phyloP scores from a whole-genome alignment of 2,888 invertebrate species.

The Drosophila multiciliata region DNA sequence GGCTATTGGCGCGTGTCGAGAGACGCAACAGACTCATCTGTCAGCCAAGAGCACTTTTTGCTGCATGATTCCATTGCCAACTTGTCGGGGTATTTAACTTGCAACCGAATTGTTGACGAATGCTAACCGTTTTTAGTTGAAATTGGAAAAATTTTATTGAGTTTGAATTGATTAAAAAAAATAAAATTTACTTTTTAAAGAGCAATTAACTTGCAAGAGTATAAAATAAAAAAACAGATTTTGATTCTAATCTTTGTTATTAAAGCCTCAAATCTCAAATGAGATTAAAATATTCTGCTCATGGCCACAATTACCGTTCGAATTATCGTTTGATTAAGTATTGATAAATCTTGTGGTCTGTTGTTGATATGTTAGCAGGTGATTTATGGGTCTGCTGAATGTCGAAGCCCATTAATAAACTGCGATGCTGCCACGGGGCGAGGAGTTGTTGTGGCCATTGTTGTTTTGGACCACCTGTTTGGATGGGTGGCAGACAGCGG shows the following conservation, averaged over 20 bases:
- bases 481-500: conserved; percentile 3
- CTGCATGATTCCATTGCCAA: conserved; percentile 35
- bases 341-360: conserved; percentile 28
- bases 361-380: conserved; percentile 42
- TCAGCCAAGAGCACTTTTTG: conserved; percentile 25
- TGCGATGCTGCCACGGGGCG: conserved; percentile 27
- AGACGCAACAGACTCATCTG: conserved; percentile 49
- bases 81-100: conserved; percentile 31
- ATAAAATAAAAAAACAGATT: neutral
- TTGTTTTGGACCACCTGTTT: conserved; percentile 16
- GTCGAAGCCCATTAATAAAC: conserved; percentile 60
- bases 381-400: conserved; percentile 50
- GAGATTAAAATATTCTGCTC: neutral
- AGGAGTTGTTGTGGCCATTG: conserved; percentile 18
- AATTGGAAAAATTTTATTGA: no score
- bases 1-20: conserved; percentile 62
- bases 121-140: neutral
- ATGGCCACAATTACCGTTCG: conserved; percentile 1
- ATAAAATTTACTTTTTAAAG: no score
- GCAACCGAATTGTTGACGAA: neutral
- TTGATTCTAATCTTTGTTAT: neutral
- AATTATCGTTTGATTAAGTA: conserved; percentile 19
- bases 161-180: neutral
- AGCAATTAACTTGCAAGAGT: neutral
- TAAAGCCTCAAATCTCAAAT: neutral